Evolutionary conservation across 2,888 invertebrate genomes (phyloP).

Genomic region (Palloptera scutellata): DNA sequence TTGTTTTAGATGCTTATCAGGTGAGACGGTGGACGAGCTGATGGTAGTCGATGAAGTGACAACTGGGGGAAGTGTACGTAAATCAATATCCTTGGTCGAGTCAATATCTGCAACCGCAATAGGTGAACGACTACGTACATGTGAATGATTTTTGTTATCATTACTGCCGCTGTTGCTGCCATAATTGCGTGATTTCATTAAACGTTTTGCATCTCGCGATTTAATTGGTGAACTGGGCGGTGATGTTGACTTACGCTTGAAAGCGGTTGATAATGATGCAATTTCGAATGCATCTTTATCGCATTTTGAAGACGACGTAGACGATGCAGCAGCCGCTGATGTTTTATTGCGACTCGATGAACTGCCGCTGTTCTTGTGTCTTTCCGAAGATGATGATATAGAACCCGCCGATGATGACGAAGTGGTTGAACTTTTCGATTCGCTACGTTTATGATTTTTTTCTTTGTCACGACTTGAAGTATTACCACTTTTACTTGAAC

Average conservation of each 20-base stretch:
- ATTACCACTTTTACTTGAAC: constrained; percentile 44
- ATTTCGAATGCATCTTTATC: constrained; percentile 48
- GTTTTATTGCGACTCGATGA: constrained; percentile 22
- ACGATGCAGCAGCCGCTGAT: constrained; percentile 16
- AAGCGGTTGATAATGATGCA: constrained; percentile 41
- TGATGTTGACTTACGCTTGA: constrained; percentile 55
- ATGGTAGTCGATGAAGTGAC: constrained; percentile 24
- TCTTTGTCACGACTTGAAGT: constrained; percentile 40
- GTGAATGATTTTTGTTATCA: constrained; percentile 26
- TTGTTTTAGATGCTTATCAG: constrained; percentile 41
- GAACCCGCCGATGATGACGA: constrained; percentile 51
- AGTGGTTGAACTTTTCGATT: constrained; percentile 52
- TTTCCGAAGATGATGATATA: constrained; percentile 31
- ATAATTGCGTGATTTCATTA: constrained; percentile 40
- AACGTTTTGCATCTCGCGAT: constrained; percentile 44
- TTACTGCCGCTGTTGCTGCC: constrained; percentile 34
- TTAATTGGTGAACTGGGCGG: constrained; percentile 54
- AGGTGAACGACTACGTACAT: constrained; percentile 60
- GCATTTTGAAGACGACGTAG: constrained; percentile 35
- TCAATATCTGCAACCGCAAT: constrained; percentile 17
- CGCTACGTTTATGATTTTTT: constrained; percentile 52
- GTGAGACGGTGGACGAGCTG: constrained; percentile 39
- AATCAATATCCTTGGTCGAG: constrained; percentile 50
- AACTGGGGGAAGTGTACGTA: constrained; percentile 45
- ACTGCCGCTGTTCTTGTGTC: constrained; percentile 42